Percentiles rank a stretch among this genome's conserved stretches.
Conservation (phyloP, 2,113 vertebrate genomes). For the Columba livia region DNA sequence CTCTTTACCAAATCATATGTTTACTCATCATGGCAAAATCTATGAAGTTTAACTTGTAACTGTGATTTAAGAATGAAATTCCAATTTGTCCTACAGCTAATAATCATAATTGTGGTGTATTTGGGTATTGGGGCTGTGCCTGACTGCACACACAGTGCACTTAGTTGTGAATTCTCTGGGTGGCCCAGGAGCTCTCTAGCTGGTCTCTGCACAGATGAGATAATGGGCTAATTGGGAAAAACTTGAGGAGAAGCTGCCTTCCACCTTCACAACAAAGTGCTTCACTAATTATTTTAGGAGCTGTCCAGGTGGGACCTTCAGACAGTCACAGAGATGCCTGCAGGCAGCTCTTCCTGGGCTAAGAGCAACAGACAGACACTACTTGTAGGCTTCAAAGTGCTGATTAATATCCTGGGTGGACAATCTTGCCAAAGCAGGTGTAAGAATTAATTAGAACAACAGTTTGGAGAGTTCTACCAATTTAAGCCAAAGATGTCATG, state of each 20-base stretch:
- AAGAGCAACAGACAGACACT: background rate
- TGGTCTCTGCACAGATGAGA: background rate
- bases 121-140: background rate
- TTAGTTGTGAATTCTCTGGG: background rate
- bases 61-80: background rate
- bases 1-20: background rate
- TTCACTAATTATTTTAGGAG: background rate
- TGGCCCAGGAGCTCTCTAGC: background rate
- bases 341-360: background rate
- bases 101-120: background rate
- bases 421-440: background rate
- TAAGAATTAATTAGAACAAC: background rate
- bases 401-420: background rate
- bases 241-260: background rate
- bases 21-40: background rate
- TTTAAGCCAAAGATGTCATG: background rate
- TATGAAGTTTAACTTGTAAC: background rate
- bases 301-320: background rate
- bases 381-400: accelerated
- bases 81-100: background rate
- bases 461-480: background rate
- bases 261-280: background rate
- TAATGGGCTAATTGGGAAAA: background rate
- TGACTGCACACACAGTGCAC: background rate
- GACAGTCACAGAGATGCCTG: background rate